These are phyloP conservation scores for Galbula dea DNA, from an alignment of 2,113 vertebrate species.

Conservation along the genomic window DNA sequence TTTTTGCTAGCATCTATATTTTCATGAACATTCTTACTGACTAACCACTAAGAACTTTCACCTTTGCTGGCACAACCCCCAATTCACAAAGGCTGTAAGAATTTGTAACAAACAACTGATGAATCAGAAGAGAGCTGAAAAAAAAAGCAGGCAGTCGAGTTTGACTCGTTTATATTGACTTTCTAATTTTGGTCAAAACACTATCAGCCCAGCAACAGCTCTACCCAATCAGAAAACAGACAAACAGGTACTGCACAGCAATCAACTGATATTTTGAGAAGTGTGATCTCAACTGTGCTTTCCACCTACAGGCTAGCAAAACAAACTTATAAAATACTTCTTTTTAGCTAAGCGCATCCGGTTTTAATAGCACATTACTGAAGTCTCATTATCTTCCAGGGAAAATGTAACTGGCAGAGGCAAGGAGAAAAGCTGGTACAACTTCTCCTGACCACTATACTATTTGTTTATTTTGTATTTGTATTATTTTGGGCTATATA, in stretches of 20 bases:
- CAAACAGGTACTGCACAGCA: slow-evolving; percentile 43
- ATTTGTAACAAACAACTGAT: slow-evolving; percentile 63
- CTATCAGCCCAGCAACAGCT: slow-evolving; percentile 64
- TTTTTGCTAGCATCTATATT: slow-evolving; percentile 18
- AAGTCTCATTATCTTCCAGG: slow-evolving; percentile 4
- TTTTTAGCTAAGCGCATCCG: slow-evolving; percentile 12
- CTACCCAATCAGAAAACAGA: slow-evolving; percentile 48
- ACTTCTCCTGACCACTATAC: no score
- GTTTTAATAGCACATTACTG: neutral
- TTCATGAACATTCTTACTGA: slow-evolving; percentile 9
- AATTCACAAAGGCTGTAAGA: slow-evolving; percentile 4
- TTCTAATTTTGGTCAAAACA: slow-evolving; percentile 65
- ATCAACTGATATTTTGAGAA: slow-evolving; percentile 30
- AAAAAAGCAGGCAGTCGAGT: slow-evolving; percentile 62
- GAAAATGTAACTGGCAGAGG: neutral
- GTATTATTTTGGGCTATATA: neutral
- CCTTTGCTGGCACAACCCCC: slow-evolving; percentile 43
- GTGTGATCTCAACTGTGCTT: slow-evolving; percentile 40
- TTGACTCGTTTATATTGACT: slow-evolving; percentile 62
- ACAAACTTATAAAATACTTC: slow-evolving; percentile 47
- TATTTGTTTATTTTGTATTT: no score
- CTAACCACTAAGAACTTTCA: slow-evolving; percentile 42
- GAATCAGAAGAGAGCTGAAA: slow-evolving; percentile 47
- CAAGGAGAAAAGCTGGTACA: neutral
- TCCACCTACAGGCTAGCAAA: slow-evolving; percentile 41